Base-by-base conservation (phyloP, 2,888 invertebrate species). In the Stramonita haemastoma region DNA sequence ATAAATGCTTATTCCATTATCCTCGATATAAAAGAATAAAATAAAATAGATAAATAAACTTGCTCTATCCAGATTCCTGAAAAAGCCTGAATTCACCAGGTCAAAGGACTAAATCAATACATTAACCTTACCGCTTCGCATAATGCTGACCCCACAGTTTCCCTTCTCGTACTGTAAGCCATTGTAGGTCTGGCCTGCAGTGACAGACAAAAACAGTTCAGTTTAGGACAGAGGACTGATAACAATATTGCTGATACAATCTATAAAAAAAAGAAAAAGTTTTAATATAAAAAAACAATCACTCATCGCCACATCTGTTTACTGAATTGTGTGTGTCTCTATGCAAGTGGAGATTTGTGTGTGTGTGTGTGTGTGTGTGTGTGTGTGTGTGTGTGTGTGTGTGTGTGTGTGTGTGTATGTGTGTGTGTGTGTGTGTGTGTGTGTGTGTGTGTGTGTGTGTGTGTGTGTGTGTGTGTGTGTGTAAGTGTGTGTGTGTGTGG, bases 111-210 rank as follows among this genome's bases (percentile, higher is more conserved):
- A 46, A 46, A 46, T 46, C 46, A 46, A 46, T 46, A 46, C 8
- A 46, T 46, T 46, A 22, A 56, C 92, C 94, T 92, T 91, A 96
- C 97, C 97, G 95, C 96, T 96, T 92, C 97, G 97, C 84, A 99
- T 99, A 94, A 99, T 99, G 90, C 99, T 99, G 15, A 99, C 99
- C 4, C 99, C 99, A 96, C 99, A 99, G 96, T 99, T 99, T 36
- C 99, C 99, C 66, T 99, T 98, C 89, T 98, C 98, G 96, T 99
- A 99, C 94, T 98, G 98, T 0, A 99, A 97, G 0, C 99, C 99
- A 94, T 98, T 97, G 95, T 99, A 99, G 77, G 97, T 96, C 19
- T 98, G 98, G 87, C 98, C 98, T 96, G 92, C 11, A 92, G 60
- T 13, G 22, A 77, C 13, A 29, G 26, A 66, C 26, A 60, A 32